phyloP scores from a whole-genome alignment of 1,140 invertebrate species.

The Choristoneura fumiferana region DNA sequence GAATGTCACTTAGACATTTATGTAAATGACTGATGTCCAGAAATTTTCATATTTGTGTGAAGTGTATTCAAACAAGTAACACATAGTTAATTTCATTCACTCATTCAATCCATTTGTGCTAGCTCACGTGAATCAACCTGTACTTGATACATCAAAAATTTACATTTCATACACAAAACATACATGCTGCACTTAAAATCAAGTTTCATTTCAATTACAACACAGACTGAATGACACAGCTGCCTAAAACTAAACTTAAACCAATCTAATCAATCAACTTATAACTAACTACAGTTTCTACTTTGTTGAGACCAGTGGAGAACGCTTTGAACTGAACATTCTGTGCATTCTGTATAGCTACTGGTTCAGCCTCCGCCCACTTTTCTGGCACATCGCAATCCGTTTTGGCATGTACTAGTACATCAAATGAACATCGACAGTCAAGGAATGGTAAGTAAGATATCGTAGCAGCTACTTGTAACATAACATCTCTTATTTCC shows the following conservation, averaged over 20 bases:
- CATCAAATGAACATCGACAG: slow-evolving; percentile 90
- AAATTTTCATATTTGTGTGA: no score
- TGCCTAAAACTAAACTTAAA: slow-evolving; percentile 32
- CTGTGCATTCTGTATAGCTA: slow-evolving; percentile 94
- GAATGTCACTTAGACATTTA: no score
- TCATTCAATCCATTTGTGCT: no score
- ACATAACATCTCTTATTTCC: slow-evolving; percentile 94
- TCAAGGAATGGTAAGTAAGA: slow-evolving; percentile 87
- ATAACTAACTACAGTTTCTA: slow-evolving; percentile 91
- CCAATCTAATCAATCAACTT: slow-evolving; percentile 79
- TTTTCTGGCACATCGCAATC: slow-evolving; percentile 91
- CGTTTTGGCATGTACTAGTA: slow-evolving; percentile 90
- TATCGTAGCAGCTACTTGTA: slow-evolving; percentile 92
- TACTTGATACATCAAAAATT: no score
- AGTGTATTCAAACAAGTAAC: no score
- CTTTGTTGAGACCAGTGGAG: slow-evolving; percentile 94
- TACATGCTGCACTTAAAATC: no score
- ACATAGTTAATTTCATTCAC: no score
- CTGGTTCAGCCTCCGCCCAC: slow-evolving; percentile 94
- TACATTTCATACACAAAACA: no score
- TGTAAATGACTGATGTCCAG: no score
- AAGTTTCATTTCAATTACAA: no score
- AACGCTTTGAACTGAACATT: slow-evolving; percentile 95
- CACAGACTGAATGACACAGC: no score
- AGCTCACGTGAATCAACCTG: no score